Conservation (phyloP, 2,888 invertebrate genomes). For the Noctua fimbriata region DNA sequence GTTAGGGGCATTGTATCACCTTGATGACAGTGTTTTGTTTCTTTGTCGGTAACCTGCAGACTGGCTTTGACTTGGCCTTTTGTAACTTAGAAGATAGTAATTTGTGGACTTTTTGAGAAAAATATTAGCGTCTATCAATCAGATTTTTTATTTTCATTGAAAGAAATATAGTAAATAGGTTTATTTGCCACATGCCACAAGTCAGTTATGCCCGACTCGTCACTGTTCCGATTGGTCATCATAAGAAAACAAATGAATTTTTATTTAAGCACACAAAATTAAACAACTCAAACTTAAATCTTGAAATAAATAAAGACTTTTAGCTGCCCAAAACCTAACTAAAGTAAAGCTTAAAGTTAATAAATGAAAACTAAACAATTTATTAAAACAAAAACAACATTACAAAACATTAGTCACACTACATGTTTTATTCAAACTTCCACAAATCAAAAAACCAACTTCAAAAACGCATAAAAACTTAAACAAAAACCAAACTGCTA, state of each 20-base stretch:
- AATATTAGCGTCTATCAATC: background rate
- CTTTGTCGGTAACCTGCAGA: background rate
- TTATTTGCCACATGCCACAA: background rate
- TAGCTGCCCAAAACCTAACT: background rate
- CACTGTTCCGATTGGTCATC: too few relatives aligned
- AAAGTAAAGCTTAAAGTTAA: too few relatives aligned
- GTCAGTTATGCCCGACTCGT: too few relatives aligned
- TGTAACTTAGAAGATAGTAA: background rate
- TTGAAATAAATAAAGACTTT: too few relatives aligned
- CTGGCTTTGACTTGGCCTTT: background rate
- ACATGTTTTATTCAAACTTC: background rate
- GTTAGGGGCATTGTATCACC: conserved; percentile 1
- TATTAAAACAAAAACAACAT: background rate
- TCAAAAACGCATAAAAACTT: conserved; percentile 1
- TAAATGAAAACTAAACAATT: background rate
- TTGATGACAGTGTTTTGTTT: conserved; percentile 7
- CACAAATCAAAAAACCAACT: background rate
- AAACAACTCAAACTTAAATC: too few relatives aligned
- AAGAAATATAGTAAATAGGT: background rate
- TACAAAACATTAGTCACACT: background rate
- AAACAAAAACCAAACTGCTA: conserved; percentile 4
- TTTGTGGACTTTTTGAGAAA: background rate
- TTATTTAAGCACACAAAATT: background rate
- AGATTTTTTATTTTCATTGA: background rate
- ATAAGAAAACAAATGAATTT: too few relatives aligned